Evolutionary conservation across 2,797 vertebrate genomes (phyloP).

Genomic region (Sarcophilus harrisii): DNA sequence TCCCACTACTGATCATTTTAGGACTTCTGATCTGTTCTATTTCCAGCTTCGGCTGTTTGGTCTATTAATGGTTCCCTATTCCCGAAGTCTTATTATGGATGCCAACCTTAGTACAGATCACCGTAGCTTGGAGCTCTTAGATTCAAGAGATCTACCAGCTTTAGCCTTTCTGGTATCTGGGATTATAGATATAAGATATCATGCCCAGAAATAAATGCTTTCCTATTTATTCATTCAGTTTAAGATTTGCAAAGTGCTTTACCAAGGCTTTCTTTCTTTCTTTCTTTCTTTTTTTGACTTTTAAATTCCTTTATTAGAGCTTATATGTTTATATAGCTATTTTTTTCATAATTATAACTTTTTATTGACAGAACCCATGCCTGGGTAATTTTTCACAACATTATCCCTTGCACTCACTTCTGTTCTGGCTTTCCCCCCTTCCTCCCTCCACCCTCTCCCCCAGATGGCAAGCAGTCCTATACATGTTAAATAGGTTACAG

Average conservation of each 20-base stretch:
- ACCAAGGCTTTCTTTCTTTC: neutral
- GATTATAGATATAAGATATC: neutral
- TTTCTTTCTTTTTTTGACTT: no score
- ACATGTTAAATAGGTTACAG: no score
- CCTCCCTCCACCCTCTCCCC: no score
- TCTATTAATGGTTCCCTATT: neutral
- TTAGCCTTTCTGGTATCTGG: neutral
- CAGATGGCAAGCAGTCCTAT: no score
- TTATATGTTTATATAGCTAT: no score
- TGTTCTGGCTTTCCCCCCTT: no score
- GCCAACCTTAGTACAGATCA: neutral
- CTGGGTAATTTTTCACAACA: no score
- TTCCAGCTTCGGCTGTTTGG: neutral
- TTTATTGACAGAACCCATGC: no score
- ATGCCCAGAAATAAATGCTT: neutral
- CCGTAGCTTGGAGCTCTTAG: neutral
- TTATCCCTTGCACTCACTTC: no score
- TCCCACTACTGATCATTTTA: neutral
- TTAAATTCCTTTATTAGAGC: no score
- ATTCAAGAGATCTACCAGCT: neutral
- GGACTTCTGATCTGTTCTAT: neutral
- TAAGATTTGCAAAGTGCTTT: neutral
- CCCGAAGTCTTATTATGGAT: neutral
- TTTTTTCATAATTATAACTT: no score
- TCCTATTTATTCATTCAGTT: neutral